Evolutionary conservation across 2,888 invertebrate species (phyloP).

Genomic region (Ceratothoa steindachneri): DNA sequence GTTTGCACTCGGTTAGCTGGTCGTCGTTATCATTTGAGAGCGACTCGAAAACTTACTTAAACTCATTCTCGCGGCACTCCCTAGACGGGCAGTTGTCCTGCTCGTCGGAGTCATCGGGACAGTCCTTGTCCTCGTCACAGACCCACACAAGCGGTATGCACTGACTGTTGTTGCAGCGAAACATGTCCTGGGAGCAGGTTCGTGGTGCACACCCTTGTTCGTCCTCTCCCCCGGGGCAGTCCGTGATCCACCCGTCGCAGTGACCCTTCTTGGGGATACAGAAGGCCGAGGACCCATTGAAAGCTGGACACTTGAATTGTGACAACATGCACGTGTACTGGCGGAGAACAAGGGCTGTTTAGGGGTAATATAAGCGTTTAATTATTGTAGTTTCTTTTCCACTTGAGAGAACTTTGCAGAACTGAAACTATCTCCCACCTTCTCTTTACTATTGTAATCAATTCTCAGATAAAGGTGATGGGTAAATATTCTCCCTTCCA

Average conservation of each 20-base stretch:
- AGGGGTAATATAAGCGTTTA: no score
- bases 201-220: constrained; percentile 63
- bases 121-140: constrained; percentile 74
- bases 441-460: no score
- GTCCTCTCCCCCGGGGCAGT: constrained; percentile 69
- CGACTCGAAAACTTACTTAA: constrained; percentile 53
- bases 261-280: constrained; percentile 63
- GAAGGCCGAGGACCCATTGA: constrained; percentile 60
- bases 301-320: constrained; percentile 66
- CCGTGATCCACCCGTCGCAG: constrained; percentile 64
- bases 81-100: constrained; percentile 49
- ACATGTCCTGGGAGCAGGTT: constrained; percentile 53
- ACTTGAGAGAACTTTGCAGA: no score
- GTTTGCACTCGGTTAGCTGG: no score
- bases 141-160: constrained; percentile 62
- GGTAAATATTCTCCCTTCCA: no score
- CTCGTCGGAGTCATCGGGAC: constrained; percentile 62
- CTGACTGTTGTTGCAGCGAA: constrained; percentile 64
- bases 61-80: constrained; percentile 58
- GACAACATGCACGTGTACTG: constrained; percentile 66
- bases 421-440: no score
- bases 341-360: constrained; percentile 40
- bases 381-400: no score
- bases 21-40: background rate
- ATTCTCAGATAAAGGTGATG: no score